phyloP scores from a whole-genome alignment of 2,888 invertebrate genomes.

The Pherbina coryleti region DNA sequence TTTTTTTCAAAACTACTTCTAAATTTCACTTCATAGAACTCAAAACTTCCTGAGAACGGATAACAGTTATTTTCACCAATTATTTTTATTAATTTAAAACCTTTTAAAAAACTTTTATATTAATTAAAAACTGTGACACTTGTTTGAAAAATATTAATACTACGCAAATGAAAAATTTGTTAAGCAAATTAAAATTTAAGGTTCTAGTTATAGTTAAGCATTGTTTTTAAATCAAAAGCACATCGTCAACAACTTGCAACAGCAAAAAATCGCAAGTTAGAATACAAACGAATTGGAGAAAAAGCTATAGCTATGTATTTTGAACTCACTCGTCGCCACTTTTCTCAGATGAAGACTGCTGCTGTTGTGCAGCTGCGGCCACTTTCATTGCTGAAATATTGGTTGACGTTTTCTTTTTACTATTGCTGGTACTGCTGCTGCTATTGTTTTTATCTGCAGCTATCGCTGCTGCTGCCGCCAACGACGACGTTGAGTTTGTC shows the following conservation, averaged over 20 bases:
- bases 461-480: slow-evolving; percentile 36
- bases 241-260: slow-evolving; percentile 41
- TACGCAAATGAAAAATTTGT: neutral
- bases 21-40: too few relatives aligned
- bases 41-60: too few relatives aligned
- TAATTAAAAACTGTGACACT: neutral
- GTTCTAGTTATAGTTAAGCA: neutral
- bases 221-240: neutral
- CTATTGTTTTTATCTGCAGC: slow-evolving; percentile 31
- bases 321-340: slow-evolving; percentile 64
- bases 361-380: slow-evolving; percentile 28
- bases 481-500: slow-evolving; percentile 41
- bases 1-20: neutral
- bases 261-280: slow-evolving; percentile 42
- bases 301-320: too few relatives aligned
- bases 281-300: neutral
- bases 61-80: too few relatives aligned
- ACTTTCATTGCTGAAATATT: slow-evolving; percentile 39
- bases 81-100: too few relatives aligned
- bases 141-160: neutral
- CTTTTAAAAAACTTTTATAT: too few relatives aligned
- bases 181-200: neutral
- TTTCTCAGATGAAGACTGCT: slow-evolving; percentile 54
- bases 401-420: slow-evolving; percentile 42
- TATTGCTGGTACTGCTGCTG: slow-evolving; percentile 43